Evolutionary conservation across 2,888 invertebrate species (phyloP).

Genomic region (Hyposoter dolosus): DNA sequence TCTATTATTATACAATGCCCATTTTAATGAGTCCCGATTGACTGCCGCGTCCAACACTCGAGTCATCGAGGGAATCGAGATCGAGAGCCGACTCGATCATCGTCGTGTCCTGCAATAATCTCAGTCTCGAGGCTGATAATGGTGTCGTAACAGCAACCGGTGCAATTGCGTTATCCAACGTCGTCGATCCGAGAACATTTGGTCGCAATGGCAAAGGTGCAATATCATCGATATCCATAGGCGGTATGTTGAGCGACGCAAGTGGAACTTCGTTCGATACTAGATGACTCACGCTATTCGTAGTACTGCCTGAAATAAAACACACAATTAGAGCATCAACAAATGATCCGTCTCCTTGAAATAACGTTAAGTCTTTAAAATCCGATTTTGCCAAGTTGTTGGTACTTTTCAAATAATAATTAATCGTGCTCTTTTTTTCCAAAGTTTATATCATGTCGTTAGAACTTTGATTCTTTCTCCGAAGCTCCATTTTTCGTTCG

Average conservation of each 20-base stretch:
- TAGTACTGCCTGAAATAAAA: slow-evolving; percentile 87
- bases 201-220: slow-evolving; percentile 83
- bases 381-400: not conserved
- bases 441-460: not conserved
- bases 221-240: slow-evolving; percentile 84
- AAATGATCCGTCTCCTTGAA: not conserved
- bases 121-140: slow-evolving; percentile 89
- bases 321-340: not conserved
- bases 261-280: slow-evolving; percentile 88
- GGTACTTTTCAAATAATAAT: not conserved
- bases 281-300: slow-evolving; percentile 89
- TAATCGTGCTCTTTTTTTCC: not conserved
- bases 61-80: slow-evolving; percentile 93
- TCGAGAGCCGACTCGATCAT: slow-evolving; percentile 96
- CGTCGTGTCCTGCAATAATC: slow-evolving; percentile 93
- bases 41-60: slow-evolving; percentile 89
- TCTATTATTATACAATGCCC: slow-evolving; percentile 83
- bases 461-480: not conserved
- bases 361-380: not conserved
- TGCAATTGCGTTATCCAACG: slow-evolving; percentile 77
- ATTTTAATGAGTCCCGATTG: slow-evolving; percentile 89
- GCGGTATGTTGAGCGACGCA: slow-evolving; percentile 85
- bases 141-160: slow-evolving; percentile 82
- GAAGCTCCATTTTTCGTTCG: not conserved
- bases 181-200: slow-evolving; percentile 78